Conservation (phyloP, 1,140 invertebrate genomes). For the Cyclargus thomasi region DNA sequence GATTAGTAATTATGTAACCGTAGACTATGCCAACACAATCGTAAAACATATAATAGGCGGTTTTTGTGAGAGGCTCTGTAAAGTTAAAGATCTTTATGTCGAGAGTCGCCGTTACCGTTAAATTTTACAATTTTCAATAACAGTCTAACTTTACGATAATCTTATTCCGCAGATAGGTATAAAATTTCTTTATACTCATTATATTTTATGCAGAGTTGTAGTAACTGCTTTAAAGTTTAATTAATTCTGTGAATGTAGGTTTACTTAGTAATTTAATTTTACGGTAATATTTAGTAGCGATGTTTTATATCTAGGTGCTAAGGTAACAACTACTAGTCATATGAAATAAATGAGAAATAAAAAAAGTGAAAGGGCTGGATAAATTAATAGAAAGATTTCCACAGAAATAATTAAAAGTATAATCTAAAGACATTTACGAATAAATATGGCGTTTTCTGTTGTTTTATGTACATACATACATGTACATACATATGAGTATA, state of each 20-base stretch:
- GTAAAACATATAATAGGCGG: background rate
- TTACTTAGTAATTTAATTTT: background rate
- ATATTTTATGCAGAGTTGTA: background rate
- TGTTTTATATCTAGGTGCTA: too few species aligned
- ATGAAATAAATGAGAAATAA: too few species aligned
- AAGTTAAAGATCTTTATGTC: background rate
- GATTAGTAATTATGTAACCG: background rate
- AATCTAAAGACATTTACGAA: too few species aligned
- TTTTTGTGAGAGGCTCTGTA: background rate
- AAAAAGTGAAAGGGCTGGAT: too few species aligned
- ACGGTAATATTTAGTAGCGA: too few species aligned
- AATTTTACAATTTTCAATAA: slow-evolving; percentile 11
- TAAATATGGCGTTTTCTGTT: too few species aligned
- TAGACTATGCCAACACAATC: background rate
- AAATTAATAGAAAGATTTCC: too few species aligned
- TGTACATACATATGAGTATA: too few species aligned
- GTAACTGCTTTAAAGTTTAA: background rate
- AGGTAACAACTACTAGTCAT: too few species aligned
- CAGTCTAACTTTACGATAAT: background rate
- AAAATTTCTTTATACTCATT: slow-evolving; percentile 1
- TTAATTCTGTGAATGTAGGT: background rate
- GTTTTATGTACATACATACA: too few species aligned
- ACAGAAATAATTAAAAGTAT: too few species aligned
- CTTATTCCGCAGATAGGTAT: background rate
- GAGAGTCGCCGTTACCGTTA: slow-evolving; percentile 1